These are phyloP conservation scores for Myathropa florea DNA, from an alignment of 2,888 invertebrate genomes.

Conservation along the genomic window DNA sequence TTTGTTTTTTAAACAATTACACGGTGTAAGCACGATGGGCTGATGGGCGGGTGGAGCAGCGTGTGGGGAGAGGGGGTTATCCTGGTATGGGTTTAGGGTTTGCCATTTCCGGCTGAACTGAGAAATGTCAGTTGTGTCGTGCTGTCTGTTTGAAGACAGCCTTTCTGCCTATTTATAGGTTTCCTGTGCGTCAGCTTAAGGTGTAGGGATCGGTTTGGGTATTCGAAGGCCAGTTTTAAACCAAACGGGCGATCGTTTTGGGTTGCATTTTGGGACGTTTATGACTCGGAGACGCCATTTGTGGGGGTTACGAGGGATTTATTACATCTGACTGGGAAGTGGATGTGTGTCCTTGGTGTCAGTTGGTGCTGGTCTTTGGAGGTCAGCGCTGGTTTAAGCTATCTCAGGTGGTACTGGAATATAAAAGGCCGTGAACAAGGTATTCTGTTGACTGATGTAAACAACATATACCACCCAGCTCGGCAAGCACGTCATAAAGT, in stretches of 20 bases:
- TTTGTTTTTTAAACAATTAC: slow-evolving; percentile 52
- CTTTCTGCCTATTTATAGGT: not conserved
- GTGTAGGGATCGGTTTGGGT: not conserved
- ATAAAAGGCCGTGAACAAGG: no score
- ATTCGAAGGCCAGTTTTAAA: not conserved
- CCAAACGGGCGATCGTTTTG: not conserved
- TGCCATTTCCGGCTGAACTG: slow-evolving; percentile 40
- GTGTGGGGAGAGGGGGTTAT: not conserved
- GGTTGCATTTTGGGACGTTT: not conserved
- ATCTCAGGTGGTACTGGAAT: no score
- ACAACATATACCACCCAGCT: no score
- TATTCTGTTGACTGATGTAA: no score
- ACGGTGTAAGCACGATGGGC: slow-evolving; percentile 19
- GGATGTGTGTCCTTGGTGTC: not conserved
- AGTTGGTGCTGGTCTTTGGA: not conserved
- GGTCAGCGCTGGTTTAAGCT: no score
- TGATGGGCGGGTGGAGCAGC: not conserved
- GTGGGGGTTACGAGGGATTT: not conserved
- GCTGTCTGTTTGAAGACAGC: not conserved
- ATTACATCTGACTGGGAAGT: not conserved
- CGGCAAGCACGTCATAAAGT: no score
- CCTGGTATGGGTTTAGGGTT: slow-evolving; percentile 6
- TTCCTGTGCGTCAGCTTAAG: not conserved
- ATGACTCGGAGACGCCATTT: not conserved
- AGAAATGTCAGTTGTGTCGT: not conserved